phyloP scores from a whole-genome alignment of 1,140 invertebrate species.

The Aporrectodea caliginosa region DNA sequence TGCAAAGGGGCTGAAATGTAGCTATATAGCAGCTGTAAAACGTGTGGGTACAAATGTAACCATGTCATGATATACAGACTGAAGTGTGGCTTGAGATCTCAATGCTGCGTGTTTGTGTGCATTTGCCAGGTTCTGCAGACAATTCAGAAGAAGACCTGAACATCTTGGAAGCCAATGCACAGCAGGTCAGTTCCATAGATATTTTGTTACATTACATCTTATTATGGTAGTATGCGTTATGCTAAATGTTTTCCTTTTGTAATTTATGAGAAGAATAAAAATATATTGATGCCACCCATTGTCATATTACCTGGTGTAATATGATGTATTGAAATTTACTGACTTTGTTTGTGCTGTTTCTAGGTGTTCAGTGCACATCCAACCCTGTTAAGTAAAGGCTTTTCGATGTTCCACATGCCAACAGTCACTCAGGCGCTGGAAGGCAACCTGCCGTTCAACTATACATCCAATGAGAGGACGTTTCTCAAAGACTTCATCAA shows the following conservation, averaged over 20 bases:
- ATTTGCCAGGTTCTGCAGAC: conserved; percentile 61
- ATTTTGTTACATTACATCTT: background rate
- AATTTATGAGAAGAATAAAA: no score
- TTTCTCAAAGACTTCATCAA: conserved; percentile 90
- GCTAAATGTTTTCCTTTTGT: no score
- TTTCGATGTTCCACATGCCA: conserved; percentile 76
- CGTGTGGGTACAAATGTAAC: no score
- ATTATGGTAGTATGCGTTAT: no score
- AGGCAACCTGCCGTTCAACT: conserved; percentile 74
- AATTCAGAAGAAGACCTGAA: conserved; percentile 70
- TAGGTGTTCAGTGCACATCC: conserved; percentile 71
- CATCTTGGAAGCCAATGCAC: conserved; percentile 68
- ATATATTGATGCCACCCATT: no score
- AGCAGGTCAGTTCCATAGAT: conserved; percentile 49
- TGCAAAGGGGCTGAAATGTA: no score
- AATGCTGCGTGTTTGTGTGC: no score
- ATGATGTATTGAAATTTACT: no score
- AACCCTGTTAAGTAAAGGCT: conserved; percentile 76
- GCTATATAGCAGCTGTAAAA: no score
- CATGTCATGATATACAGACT: no score
- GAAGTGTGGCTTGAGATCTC: no score
- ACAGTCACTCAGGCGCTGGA: conserved; percentile 84
- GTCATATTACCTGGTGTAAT: no score
- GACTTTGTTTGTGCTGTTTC: background rate
- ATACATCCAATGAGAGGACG: conserved; percentile 82